Percentiles rank a stretch among this genome's conserved stretches.
Evolutionary conservation across 2,113 vertebrate species (phyloP).

Genomic region (Microcebus jonahi): DNA sequence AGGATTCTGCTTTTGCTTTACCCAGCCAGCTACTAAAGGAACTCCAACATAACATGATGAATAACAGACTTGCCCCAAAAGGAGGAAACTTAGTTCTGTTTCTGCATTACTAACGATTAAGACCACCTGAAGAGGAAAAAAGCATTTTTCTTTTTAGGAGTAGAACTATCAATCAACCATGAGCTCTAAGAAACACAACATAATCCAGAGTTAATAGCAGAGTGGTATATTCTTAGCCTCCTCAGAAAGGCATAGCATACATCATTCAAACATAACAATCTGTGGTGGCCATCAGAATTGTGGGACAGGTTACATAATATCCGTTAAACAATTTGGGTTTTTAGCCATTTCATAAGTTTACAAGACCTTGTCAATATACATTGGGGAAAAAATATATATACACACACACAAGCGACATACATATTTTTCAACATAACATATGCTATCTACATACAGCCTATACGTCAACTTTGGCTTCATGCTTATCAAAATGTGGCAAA

Average conservation of each 20-base stretch:
- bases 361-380: neutral
- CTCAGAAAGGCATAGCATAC: neutral
- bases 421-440: neutral
- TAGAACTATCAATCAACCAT: neutral
- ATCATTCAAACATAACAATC: constrained; percentile 19
- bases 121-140: neutral
- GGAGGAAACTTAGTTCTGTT: neutral
- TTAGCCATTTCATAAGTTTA: constrained; percentile 15
- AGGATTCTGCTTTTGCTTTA: neutral
- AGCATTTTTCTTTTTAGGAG: constrained; percentile 28
- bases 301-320: neutral
- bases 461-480: neutral
- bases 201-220: neutral
- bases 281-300: neutral
- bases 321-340: neutral
- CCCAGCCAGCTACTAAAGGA: neutral
- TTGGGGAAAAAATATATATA: neutral
- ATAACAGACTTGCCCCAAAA: neutral
- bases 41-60: neutral
- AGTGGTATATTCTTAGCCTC: constrained; percentile 59
- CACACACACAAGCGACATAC: neutral
- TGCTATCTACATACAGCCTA: neutral
- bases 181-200: constrained; percentile 47
- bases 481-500: constrained; percentile 20
- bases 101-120: neutral